Evolutionary conservation across 2,888 invertebrate genomes (phyloP), one percentile per base, ranked within the genome.

Genomic region (Diloba caeruleocephala): DNA sequence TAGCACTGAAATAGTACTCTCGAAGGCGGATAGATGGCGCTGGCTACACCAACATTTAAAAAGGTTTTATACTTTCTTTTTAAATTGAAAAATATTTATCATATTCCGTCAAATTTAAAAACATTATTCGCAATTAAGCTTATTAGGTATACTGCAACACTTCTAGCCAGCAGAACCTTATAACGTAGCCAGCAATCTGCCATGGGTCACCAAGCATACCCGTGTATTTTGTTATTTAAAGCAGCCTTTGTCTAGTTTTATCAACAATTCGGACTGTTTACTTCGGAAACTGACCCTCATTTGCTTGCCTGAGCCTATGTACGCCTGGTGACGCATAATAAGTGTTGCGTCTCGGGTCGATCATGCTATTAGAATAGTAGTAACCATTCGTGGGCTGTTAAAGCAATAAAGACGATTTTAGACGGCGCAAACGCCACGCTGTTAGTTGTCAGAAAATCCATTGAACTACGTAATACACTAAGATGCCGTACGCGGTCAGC

Each of bases 11-110:
- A 32, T 37, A 31, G 12, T 33, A 9, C 10, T 5, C 23, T 3
- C 3, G 1, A 8, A 6, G 14, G 15, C 2, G 15, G 17, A 59
- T 52, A 81, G 81, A 81, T 80, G 82, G 81, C 79, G 78, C 34
- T 71, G 72, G 17, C 36, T 14, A 50, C 51, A 5, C 1, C 19
- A 49, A 49, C 33, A 48, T 55, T 53, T 2, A 42, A 29, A 0
- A 8, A 8, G n/a, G 0, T 7, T 1, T 4, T 1, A 28, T 12
- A 28, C 1, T 12, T 17, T 17, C 2, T 3, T 17, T 17, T 17
- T 5, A 17, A 17, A 17, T 3, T 17, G 5, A 3, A 17, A 17
- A 17, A 17, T 17, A n/a, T n/a, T n/a, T n/a, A n/a, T n/a, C n/a
- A n/a, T n/a, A n/a, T n/a, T n/a, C n/a, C n/a, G n/a, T n/a, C n/a